Percentiles rank a stretch among this genome's conserved stretches.
Conservation (phyloP, 2,888 invertebrate species). For the Calameuta pallipes region DNA sequence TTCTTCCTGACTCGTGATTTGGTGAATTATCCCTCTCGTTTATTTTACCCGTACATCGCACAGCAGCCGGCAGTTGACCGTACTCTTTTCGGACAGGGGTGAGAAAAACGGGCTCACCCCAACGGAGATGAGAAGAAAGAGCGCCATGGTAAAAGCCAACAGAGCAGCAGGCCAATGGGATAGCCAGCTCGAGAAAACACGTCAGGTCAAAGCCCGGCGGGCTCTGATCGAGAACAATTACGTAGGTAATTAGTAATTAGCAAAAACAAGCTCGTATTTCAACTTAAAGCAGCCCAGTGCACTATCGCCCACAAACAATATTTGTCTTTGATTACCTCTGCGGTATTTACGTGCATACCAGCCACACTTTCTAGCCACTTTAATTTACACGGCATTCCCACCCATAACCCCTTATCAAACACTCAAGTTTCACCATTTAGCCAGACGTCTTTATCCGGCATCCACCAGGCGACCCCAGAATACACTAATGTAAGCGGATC, state of each 20-base stretch:
- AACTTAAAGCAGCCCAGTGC: constrained; percentile 34
- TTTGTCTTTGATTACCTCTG: constrained; percentile 52
- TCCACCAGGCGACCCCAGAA: neutral
- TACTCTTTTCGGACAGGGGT: neutral
- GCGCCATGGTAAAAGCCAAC: neutral
- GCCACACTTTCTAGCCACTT: neutral
- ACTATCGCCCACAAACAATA: constrained; percentile 37
- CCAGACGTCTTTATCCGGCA: neutral
- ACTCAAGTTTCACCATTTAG: neutral
- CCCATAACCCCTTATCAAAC: neutral
- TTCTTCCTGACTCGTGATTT: neutral
- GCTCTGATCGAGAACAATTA: constrained; percentile 12
- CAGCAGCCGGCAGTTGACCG: neutral
- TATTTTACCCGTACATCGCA: neutral
- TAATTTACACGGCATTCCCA: neutral
- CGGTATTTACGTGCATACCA: constrained; percentile 36
- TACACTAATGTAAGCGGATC: neutral
- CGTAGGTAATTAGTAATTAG: constrained; percentile 47
- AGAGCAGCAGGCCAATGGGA: neutral
- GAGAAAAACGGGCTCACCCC: neutral
- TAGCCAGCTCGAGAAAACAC: neutral
- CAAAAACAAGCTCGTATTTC: constrained; percentile 42
- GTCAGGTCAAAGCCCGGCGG: neutral
- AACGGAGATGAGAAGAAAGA: neutral
- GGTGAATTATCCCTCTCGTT: neutral